Evolutionary conservation across 2,113 vertebrate genomes (phyloP).

Genomic region (Percopsis transmontana): DNA sequence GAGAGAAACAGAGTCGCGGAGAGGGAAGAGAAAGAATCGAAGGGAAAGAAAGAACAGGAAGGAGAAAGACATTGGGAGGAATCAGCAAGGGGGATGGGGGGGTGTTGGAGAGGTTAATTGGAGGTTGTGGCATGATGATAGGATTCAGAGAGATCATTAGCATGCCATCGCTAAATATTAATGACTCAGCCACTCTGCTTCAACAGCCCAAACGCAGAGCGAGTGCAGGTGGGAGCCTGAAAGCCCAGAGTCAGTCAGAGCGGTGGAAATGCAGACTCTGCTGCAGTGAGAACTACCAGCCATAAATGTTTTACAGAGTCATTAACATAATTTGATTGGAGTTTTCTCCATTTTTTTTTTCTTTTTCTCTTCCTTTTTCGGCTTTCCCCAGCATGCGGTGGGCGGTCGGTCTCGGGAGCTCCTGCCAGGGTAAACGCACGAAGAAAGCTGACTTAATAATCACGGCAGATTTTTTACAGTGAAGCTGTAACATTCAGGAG

Average conservation of each 20-base stretch:
- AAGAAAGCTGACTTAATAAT: constrained; percentile 37
- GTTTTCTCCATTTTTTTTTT: constrained; percentile 33
- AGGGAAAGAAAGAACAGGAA: background rate
- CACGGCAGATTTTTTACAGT: constrained; percentile 41
- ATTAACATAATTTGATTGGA: constrained; percentile 69
- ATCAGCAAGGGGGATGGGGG: constrained; percentile 1
- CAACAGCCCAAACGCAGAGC: constrained; percentile 43
- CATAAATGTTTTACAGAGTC: constrained; percentile 70
- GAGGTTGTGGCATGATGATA: constrained; percentile 73
- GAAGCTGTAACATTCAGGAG: constrained; percentile 29
- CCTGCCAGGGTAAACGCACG: constrained; percentile 31
- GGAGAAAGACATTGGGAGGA: background rate
- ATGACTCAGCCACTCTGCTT: constrained; percentile 62
- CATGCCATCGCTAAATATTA: constrained; percentile 76
- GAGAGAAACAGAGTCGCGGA: background rate
- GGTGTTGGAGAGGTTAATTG: constrained; percentile 71
- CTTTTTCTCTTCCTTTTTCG: background rate
- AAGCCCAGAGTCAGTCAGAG: constrained; percentile 43
- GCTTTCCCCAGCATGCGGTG: background rate
- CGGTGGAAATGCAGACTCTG: constrained; percentile 51
- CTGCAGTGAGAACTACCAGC: constrained; percentile 48
- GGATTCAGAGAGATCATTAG: constrained; percentile 73
- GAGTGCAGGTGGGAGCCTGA: constrained; percentile 53
- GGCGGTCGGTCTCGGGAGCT: constrained; percentile 18
- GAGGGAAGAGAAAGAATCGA: background rate